Evolutionary conservation across 2,888 invertebrate genomes (phyloP).

Genomic region (Hecatera dysodea): DNA sequence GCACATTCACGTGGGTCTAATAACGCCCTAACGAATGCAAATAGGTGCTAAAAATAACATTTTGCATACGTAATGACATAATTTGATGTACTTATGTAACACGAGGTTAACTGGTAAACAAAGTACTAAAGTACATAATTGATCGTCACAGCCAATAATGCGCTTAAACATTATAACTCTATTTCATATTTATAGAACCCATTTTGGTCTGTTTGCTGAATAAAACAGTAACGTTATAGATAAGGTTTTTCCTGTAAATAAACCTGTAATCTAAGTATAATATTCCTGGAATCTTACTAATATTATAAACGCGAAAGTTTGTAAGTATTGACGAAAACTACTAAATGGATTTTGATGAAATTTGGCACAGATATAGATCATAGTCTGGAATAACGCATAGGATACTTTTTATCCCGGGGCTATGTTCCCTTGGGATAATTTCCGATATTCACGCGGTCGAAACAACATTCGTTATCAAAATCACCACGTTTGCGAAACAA

Average conservation of each 20-base stretch:
- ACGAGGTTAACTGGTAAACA: slow-evolving; percentile 47
- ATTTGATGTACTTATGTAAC: background rate
- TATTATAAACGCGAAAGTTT: no score
- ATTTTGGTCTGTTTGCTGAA: background rate
- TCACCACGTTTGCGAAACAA: background rate
- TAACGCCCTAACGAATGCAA: slow-evolving; percentile 1
- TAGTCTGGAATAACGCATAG: no score
- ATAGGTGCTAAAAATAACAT: slow-evolving; percentile 36
- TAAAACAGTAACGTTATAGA: slow-evolving; percentile 4
- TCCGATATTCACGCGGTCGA: no score
- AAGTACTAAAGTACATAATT: slow-evolving; percentile 44
- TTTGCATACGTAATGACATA: background rate
- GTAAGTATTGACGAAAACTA: no score
- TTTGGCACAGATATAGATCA: no score
- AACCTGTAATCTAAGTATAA: background rate
- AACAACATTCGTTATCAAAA: background rate
- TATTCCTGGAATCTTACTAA: no score
- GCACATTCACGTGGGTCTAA: background rate
- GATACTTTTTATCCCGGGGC: no score
- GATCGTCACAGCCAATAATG: slow-evolving; percentile 30
- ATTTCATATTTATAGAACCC: slow-evolving; percentile 13
- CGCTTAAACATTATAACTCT: slow-evolving; percentile 45
- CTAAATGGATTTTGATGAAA: no score
- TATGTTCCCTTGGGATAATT: no score
- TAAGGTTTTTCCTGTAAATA: background rate